A percentile compares a stretch with the other conserved stretches of the same genome.
phyloP scores from a whole-genome alignment of 2,888 invertebrate species.

The Drosophila falleni region DNA sequence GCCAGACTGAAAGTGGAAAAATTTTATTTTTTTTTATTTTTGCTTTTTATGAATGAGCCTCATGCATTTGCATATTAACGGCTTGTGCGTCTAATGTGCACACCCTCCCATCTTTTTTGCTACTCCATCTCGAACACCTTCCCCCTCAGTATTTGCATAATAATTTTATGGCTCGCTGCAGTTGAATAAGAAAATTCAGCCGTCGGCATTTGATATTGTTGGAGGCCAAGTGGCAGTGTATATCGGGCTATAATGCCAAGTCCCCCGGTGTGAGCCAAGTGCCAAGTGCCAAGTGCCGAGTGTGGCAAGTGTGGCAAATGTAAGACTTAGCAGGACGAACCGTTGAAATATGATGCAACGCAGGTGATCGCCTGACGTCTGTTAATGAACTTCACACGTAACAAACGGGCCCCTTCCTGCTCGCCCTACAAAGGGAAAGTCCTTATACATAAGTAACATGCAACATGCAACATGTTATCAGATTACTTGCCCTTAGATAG shows the following conservation, averaged over 20 bases:
- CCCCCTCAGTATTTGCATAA: slow-evolving; percentile 70
- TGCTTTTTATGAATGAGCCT: slow-evolving; percentile 61
- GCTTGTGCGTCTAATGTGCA: slow-evolving; percentile 79
- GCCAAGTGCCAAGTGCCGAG: slow-evolving; percentile 20
- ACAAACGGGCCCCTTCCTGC: slow-evolving; percentile 6
- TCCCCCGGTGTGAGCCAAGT: slow-evolving; percentile 15
- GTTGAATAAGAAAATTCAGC: slow-evolving; percentile 71
- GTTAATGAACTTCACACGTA: slow-evolving; percentile 66
- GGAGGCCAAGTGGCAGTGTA: slow-evolving; percentile 48
- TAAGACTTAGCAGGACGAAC: slow-evolving; percentile 38
- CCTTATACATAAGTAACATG: slow-evolving; percentile 30
- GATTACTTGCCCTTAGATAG: not conserved
- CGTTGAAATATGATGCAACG: slow-evolving; percentile 60
- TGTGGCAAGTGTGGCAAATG: slow-evolving; percentile 11
- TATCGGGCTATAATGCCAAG: slow-evolving; percentile 57
- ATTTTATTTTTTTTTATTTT: slow-evolving; percentile 25
- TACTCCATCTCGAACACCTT: slow-evolving; percentile 6
- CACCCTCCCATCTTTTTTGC: slow-evolving; percentile 35
- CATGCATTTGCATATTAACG: slow-evolving; percentile 78
- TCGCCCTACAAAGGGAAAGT: not conserved
- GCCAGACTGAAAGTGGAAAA: slow-evolving; percentile 48
- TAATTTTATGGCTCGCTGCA: slow-evolving; percentile 79
- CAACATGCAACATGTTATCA: slow-evolving; percentile 19
- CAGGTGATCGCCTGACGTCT: slow-evolving; percentile 62
- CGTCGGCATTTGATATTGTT: slow-evolving; percentile 62